A percentile compares a stretch with the other conserved stretches of the same genome.
Evolutionary conservation across 2,113 vertebrate genomes (phyloP).

Genomic region (Lamprotornis superbus): DNA sequence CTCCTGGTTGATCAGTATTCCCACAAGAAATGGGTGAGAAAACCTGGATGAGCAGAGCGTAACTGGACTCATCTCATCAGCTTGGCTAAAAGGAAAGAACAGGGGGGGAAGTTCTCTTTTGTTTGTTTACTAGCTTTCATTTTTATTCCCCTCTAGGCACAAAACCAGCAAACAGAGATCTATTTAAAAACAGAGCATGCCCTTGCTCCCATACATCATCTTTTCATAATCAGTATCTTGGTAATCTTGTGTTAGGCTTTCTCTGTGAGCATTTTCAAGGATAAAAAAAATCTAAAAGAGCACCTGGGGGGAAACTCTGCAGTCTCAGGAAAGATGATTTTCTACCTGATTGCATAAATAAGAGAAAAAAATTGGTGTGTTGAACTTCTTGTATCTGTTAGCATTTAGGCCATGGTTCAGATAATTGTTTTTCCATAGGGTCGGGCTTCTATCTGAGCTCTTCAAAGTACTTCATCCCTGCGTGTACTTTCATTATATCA

Average conservation of each 20-base stretch:
- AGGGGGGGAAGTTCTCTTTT: neutral
- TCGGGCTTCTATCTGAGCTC: neutral
- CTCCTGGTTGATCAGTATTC: constrained; percentile 22
- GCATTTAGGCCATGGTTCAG: constrained; percentile 21
- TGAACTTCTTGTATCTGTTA: constrained; percentile 8
- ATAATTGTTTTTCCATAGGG: constrained; percentile 25
- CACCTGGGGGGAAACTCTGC: neutral
- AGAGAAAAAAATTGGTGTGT: neutral
- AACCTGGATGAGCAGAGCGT: neutral
- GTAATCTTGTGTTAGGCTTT: neutral
- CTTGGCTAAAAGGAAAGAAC: neutral
- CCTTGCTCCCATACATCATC: neutral
- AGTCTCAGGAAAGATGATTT: constrained; percentile 9
- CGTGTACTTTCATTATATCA: neutral
- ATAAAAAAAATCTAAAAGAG: neutral
- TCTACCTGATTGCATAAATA: constrained; percentile 45
- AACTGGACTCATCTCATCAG: neutral
- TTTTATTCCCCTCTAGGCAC: constrained; percentile 16
- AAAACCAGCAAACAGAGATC: constrained; percentile 3
- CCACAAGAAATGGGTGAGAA: constrained; percentile 8
- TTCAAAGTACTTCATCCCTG: neutral
- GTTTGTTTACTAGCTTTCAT: constrained; percentile 16
- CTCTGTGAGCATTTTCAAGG: neutral
- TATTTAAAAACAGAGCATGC: neutral
- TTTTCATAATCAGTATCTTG: neutral